A percentile compares a stretch with the other conserved stretches of the same genome.
Conservation (phyloP, 2,797 vertebrate species). For the Sebastes iracundus region DNA sequence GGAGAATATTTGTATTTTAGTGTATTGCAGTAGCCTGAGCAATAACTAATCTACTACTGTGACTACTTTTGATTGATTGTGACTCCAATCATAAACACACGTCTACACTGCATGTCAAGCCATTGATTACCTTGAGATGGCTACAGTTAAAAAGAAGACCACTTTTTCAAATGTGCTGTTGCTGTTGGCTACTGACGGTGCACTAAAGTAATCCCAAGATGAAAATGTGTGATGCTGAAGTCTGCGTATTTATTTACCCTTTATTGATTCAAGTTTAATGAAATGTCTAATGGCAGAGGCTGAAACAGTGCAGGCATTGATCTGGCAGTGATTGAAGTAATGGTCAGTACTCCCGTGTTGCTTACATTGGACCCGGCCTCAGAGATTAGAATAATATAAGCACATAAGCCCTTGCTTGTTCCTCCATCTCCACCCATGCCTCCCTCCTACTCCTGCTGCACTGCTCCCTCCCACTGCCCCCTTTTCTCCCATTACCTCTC, state of each 20-base stretch:
- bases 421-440: constrained; percentile 37
- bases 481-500: constrained; percentile 18
- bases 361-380: constrained; percentile 81
- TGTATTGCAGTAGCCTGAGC: not conserved
- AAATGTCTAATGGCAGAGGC: constrained; percentile 75
- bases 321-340: constrained; percentile 80
- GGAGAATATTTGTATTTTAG: not conserved
- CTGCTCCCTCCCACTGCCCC: constrained; percentile 13
- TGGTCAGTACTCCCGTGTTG: constrained; percentile 77
- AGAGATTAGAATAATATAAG: constrained; percentile 85
- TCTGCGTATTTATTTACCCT: constrained; percentile 72
- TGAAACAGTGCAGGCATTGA: constrained; percentile 80
- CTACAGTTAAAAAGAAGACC: constrained; percentile 13
- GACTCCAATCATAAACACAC: not conserved
- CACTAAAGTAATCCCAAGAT: constrained; percentile 60
- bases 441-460: constrained; percentile 11
- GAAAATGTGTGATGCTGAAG: constrained; percentile 69
- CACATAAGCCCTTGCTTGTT: constrained; percentile 81
- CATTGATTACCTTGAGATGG: constrained; percentile 26
- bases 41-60: not conserved
- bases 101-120: not conserved
- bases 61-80: constrained; percentile 4
- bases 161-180: constrained; percentile 40
- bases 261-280: constrained; percentile 78
- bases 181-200: constrained; percentile 43